Conservation (phyloP, 2,888 invertebrate genomes). For the Rhingia rostrata region DNA sequence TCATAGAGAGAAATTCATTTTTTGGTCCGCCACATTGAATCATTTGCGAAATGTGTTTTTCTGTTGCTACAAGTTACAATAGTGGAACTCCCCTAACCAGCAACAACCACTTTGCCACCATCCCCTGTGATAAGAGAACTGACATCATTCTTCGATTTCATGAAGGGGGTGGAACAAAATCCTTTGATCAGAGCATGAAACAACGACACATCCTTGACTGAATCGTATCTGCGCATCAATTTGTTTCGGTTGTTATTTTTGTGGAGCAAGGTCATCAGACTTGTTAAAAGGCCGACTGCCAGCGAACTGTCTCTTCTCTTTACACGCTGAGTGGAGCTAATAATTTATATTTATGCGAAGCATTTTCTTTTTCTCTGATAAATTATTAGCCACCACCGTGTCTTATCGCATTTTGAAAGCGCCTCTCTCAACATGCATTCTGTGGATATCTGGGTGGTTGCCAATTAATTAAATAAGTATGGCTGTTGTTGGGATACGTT, state of each 20-base stretch:
- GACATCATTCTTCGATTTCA: not conserved
- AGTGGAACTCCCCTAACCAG: not conserved
- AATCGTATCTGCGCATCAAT: not conserved
- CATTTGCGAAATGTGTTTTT: slow-evolving; percentile 4
- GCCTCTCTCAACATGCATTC: slow-evolving; percentile 14
- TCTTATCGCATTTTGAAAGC: slow-evolving; percentile 45
- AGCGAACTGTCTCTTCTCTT: slow-evolving; percentile 29
- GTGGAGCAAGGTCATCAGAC: slow-evolving; percentile 70
- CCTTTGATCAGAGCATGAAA: slow-evolving; percentile 9
- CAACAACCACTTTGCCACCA: not conserved
- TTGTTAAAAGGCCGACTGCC: slow-evolving; percentile 52
- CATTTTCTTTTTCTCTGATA: slow-evolving; percentile 43
- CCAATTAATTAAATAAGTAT: slow-evolving; percentile 82
- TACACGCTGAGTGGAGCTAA: slow-evolving; percentile 42
- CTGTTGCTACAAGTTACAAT: not conserved
- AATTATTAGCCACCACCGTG: slow-evolving; percentile 41
- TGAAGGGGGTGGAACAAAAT: not conserved
- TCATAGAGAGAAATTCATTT: slow-evolving; percentile 24
- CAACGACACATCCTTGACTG: slow-evolving; percentile 16
- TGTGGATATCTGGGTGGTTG: slow-evolving; percentile 80
- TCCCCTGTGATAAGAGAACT: not conserved
- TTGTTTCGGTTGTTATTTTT: slow-evolving; percentile 58
- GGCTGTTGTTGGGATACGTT: slow-evolving; percentile 31
- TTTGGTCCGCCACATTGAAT: slow-evolving; percentile 24
- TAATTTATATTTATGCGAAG: slow-evolving; percentile 60